These are phyloP conservation scores for Lepidochitona cinerea DNA, from an alignment of 2,888 invertebrate genomes.

Conservation along the genomic window DNA sequence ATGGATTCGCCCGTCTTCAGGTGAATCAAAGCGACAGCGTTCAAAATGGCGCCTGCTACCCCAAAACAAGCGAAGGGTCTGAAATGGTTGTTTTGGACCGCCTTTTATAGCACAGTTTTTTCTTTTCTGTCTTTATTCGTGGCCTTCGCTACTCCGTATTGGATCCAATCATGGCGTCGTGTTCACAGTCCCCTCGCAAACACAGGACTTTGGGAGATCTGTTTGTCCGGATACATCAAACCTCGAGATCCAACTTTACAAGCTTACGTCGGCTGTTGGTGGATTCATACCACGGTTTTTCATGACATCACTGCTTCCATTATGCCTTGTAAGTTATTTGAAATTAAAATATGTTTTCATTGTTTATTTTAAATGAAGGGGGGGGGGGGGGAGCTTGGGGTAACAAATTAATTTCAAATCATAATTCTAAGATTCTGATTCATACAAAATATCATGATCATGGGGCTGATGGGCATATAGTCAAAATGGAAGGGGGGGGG, in stretches of 20 bases:
- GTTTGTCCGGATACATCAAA: conserved; percentile 58
- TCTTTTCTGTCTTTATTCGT: conserved; percentile 51
- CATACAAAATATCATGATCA: no score
- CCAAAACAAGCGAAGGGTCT: background rate
- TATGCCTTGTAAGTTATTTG: conserved; percentile 64
- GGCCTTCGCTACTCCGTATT: conserved; percentile 57
- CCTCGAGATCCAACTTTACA: conserved; percentile 55
- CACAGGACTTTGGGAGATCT: conserved; percentile 61
- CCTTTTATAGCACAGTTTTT: background rate
- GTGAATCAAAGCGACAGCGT: background rate
- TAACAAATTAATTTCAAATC: no score
- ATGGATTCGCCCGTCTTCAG: background rate
- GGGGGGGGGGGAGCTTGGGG: no score
- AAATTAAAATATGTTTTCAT: no score
- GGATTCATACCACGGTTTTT: conserved; percentile 62
- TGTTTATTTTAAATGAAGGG: no score
- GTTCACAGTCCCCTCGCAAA: conserved; percentile 60
- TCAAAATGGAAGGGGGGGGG: no score
- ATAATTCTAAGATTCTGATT: no score
- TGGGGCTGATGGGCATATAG: no score
- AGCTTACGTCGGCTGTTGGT: conserved; percentile 64
- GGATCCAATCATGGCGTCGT: conserved; percentile 63
- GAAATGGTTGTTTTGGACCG: background rate
- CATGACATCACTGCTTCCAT: conserved; percentile 42
- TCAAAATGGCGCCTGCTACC: background rate